Evolutionary conservation across 2,888 invertebrate genomes (phyloP).

Genomic region (Seira musarum): DNA sequence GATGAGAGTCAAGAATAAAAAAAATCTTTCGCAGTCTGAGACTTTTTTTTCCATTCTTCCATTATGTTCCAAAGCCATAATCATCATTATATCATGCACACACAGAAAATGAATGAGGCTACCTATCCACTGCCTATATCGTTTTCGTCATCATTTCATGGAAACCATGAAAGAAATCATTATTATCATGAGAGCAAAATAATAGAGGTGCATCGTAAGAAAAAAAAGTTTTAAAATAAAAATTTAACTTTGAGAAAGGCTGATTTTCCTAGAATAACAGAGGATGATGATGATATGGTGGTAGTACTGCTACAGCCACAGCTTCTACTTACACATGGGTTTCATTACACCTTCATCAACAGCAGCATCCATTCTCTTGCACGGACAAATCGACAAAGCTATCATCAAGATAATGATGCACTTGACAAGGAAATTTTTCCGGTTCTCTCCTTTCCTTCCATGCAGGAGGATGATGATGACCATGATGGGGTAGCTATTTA

Average conservation of each 20-base stretch:
- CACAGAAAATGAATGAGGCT: constrained; percentile 1
- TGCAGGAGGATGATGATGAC: constrained; percentile 16
- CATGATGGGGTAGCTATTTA: constrained; percentile 24
- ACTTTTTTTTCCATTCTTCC: constrained; percentile 5
- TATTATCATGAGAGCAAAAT: constrained; percentile 10
- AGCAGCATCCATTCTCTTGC: constrained; percentile 43
- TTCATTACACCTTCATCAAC: constrained; percentile 40
- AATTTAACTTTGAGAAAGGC: neutral
- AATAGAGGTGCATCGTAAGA: constrained; percentile 17
- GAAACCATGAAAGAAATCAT: constrained; percentile 19
- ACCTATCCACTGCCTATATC: constrained; percentile 19
- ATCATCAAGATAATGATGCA: constrained; percentile 63
- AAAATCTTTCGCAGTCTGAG: neutral
- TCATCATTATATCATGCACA: constrained; percentile 12
- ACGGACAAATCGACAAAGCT: constrained; percentile 60
- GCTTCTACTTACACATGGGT: constrained; percentile 5
- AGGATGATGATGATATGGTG: neutral
- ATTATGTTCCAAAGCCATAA: constrained; percentile 14
- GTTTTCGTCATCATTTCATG: constrained; percentile 19
- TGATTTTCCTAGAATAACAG: neutral
- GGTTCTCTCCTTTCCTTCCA: constrained; percentile 57
- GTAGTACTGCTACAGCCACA: constrained; percentile 2
- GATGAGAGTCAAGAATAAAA: neutral
- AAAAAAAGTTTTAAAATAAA: constrained; percentile 18
- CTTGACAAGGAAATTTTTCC: constrained; percentile 59